Conservation (phyloP, 2,113 vertebrate species). For the Fregata magnificens region DNA sequence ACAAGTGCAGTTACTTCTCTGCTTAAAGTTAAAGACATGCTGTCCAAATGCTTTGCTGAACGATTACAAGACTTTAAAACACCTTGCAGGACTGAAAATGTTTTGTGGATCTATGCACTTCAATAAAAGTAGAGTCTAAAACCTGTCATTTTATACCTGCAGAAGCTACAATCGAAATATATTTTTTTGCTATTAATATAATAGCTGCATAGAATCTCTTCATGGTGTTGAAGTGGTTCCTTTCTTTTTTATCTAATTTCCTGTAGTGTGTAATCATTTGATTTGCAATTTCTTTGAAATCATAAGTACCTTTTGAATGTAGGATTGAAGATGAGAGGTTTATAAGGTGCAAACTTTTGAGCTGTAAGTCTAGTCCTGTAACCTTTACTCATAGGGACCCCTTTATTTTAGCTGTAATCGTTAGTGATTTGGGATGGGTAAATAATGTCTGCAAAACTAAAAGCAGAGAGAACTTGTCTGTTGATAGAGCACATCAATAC, state of each 20-base stretch:
- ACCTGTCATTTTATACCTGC: constrained; percentile 25
- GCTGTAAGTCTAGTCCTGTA: neutral
- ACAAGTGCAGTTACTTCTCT: neutral
- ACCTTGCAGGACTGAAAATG: neutral
- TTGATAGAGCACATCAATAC: neutral
- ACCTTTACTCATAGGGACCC: neutral
- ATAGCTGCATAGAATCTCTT: constrained; percentile 53
- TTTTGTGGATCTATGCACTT: neutral
- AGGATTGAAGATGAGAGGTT: neutral
- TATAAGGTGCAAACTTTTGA: neutral
- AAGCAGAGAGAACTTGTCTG: neutral
- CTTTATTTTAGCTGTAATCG: neutral
- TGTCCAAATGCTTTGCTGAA: neutral
- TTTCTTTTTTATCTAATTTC: constrained; percentile 51
- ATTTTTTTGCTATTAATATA: constrained; percentile 33
- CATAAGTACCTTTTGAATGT: constrained; percentile 17
- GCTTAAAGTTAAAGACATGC: constrained; percentile 5
- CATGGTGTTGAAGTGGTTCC: constrained; percentile 56
- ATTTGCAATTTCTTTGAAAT: constrained; percentile 38
- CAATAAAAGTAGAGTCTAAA: constrained; percentile 28
- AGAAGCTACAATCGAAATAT: constrained; percentile 58
- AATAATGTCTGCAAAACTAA: neutral
- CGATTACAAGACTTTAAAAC: constrained; percentile 6
- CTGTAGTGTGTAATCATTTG: constrained; percentile 36
- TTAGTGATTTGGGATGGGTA: neutral